Evolutionary conservation across 2,888 invertebrate genomes (phyloP), one percentile per base, ranked within the genome.

Genomic region (Drosophila acutilabella): DNA sequence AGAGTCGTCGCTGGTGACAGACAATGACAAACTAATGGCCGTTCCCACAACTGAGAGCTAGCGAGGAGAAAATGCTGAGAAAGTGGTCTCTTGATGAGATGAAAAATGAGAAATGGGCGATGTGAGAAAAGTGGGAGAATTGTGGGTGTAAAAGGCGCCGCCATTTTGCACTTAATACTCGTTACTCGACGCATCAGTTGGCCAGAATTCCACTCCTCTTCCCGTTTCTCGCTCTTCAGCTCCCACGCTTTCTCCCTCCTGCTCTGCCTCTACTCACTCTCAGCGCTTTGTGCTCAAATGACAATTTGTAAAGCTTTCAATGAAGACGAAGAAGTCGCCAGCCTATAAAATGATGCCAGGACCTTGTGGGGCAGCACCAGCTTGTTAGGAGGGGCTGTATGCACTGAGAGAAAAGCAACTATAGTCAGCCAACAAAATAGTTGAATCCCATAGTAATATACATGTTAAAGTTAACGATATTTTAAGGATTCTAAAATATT

Each of bases 291-390:
- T 56, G 88, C 81, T 88, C 71, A 73, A 88, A 81, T 88, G 89
- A 83, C 89, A 83, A 83, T 83, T 83, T 83, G 83, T 83, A 83
- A 88, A 73, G 83, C 83, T 83, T 86, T 83, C 89, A 83, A 65
- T 81, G 69, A 56, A 58, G 58, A 52, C 47, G 60, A 64, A 57
- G 64, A 40, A 61, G 50, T 44, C 38, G 54, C 26, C 67, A 52
- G 82, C 88, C 82, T 76, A 88, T 73, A 82, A 80, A 82, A 71
- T 71, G 67, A 71, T 38, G 57, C 45, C 23, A 57, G 57, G 56
- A 56, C 56, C 53, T 41, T 40, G 23, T 42, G 30, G 36, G 13
- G 44, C 44, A 45, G 44, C 13, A 45, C 5, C 16, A 18, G 13
- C 36, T 36, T 11, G 11, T 36, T 13, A 36, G 36, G 4, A 36